These are phyloP conservation scores for Ormyrus labotus DNA, from an alignment of 2,888 invertebrate genomes.

Conservation along the genomic window DNA sequence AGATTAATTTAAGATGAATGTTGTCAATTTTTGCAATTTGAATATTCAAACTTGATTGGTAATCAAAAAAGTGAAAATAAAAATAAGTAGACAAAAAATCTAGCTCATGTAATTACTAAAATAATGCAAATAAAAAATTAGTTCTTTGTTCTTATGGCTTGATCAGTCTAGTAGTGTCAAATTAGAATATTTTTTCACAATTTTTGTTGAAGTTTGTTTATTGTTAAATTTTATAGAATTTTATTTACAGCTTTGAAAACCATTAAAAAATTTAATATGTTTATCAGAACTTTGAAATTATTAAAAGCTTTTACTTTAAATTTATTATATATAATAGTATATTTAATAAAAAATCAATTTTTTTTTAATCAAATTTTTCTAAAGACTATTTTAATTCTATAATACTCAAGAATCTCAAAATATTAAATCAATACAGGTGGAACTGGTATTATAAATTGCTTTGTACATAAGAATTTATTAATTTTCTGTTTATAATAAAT, in stretches of 20 bases:
- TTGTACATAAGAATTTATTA: too few relatives aligned
- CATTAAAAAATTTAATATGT: slow-evolving; percentile 6
- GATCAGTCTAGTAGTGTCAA: too few relatives aligned
- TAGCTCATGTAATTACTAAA: not conserved
- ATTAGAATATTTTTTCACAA: not conserved
- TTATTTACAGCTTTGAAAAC: not conserved
- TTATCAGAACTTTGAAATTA: slow-evolving; percentile 13
- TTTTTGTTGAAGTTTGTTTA: too few relatives aligned
- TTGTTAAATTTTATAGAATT: slow-evolving; percentile 5
- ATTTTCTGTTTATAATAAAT: too few relatives aligned
- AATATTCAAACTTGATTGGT: not conserved
- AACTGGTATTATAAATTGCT: too few relatives aligned
- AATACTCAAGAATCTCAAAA: not conserved
- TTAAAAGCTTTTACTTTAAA: not conserved
- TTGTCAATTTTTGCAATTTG: not conserved
- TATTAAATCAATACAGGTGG: not conserved
- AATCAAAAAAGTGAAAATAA: not conserved
- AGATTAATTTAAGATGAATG: too few relatives aligned
- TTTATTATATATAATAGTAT: not conserved
- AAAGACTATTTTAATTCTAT: not conserved
- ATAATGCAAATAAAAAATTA: not conserved
- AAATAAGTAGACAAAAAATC: not conserved
- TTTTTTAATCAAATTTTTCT: not conserved
- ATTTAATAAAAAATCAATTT: not conserved
- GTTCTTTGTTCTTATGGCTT: not conserved